Base-by-base conservation (phyloP, 1,140 invertebrate genomes). In the Hetaerina americana region DNA sequence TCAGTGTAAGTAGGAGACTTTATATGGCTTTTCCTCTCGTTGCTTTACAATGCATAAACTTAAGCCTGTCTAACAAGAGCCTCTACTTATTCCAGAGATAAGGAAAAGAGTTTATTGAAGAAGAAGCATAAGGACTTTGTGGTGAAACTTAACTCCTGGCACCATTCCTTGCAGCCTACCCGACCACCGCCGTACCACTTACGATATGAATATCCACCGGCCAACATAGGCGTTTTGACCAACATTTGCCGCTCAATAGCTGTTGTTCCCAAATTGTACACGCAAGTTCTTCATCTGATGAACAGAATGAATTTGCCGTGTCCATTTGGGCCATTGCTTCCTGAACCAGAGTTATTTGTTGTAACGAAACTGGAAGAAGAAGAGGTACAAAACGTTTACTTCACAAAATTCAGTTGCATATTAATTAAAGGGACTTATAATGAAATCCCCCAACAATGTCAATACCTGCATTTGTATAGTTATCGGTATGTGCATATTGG, bases 291-390 rank as follows among this genome's bases (percentile, higher is more conserved):
- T 68, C 94, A 97, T 85, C 84, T 98, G 28, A 97, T 97, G 94
- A 97, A 97, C 78, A 94, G 91, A 83, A 96, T 98, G 94, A 93
- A 91, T 80, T 79, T 97, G 66, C 90, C 92, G 31, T 87, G 88
- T 72, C 95, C 95, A n/a, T 96, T 97, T 83, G 85, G 87, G 40
- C 25, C 2, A 15, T 26, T 26, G 18, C 26, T 57, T 57, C 40
- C 40, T 57, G 40, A n/a, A 18, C 40, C 40, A 12, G 40, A 57
- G 10, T 18, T 57, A 57, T 57, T 57, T 10, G 40, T 57, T 1
- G 2, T n/a, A 1, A 57, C 40, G 2, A 57, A 57, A 57, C 10
- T n/a, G n/a, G n/a, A n/a, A n/a, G n/a, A n/a, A n/a, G n/a, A n/a
- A n/a, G n/a, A n/a, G n/a, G n/a, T n/a, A n/a, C n/a, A n/a, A n/a